phyloP scores from a whole-genome alignment of 1,140 invertebrate species.

The Teleopsis dalmanni region DNA sequence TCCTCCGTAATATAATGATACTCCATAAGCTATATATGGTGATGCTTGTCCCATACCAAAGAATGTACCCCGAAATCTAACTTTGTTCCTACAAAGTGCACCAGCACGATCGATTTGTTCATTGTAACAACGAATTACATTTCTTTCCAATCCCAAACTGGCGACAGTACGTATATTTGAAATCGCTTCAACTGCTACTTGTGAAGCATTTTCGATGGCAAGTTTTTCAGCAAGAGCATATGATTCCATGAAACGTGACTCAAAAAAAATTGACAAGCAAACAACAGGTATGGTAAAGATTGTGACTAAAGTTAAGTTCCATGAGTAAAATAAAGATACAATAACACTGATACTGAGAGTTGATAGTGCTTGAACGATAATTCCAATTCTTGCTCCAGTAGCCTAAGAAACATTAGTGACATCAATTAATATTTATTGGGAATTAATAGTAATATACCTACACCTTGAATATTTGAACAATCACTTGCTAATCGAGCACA shows the following conservation, averaged over 20 bases:
- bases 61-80: constrained; percentile 63
- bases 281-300: constrained; percentile 72
- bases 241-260: constrained; percentile 60
- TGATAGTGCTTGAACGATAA: constrained; percentile 66
- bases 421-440: too few relatives aligned
- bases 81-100: constrained; percentile 60
- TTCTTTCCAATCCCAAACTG: constrained; percentile 74
- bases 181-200: constrained; percentile 79
- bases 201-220: constrained; percentile 61
- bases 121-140: constrained; percentile 62
- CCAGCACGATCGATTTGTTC: constrained; percentile 56
- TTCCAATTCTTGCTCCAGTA: constrained; percentile 70
- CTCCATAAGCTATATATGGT: constrained; percentile 71
- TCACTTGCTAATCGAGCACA: constrained; percentile 71
- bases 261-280: constrained; percentile 56
- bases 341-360: constrained; percentile 63
- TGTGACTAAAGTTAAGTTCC: constrained; percentile 85
- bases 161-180: constrained; percentile 72
- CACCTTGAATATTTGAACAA: constrained; percentile 71
- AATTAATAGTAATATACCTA: too few relatives aligned
- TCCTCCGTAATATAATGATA: constrained; percentile 62
- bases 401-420: constrained; percentile 49
- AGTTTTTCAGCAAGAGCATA: constrained; percentile 57
- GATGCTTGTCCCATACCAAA: constrained; percentile 55
- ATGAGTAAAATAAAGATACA: constrained; percentile 74